Conservation (phyloP, 2,888 invertebrate genomes). For the Euclidia mi region DNA sequence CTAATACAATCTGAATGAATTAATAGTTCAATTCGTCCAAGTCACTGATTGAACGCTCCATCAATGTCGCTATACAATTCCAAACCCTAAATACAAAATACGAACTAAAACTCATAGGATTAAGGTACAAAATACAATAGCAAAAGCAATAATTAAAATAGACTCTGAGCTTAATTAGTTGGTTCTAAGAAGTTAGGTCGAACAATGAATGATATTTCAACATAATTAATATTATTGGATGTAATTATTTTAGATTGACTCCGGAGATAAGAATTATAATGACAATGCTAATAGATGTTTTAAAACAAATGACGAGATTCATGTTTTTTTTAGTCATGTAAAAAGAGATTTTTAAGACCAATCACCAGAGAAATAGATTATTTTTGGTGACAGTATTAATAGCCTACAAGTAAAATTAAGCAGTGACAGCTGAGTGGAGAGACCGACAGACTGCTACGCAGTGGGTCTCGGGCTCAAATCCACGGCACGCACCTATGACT, state of each 20-base stretch:
- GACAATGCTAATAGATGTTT: too few relatives aligned
- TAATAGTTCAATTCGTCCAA: slow-evolving; percentile 65
- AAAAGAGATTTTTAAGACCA: too few relatives aligned
- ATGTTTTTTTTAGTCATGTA: too few relatives aligned
- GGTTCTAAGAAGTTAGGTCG: slow-evolving; percentile 37
- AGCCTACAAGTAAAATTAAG: too few relatives aligned
- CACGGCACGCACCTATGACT: too few relatives aligned
- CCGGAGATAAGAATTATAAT: too few relatives aligned
- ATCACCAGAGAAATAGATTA: too few relatives aligned
- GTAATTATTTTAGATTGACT: slow-evolving; percentile 13
- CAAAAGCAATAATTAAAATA: slow-evolving; percentile 36
- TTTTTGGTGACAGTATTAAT: too few relatives aligned
- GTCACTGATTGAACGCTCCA: slow-evolving; percentile 65
- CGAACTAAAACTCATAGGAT: background rate
- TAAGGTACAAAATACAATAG: slow-evolving; percentile 15
- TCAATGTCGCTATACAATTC: slow-evolving; percentile 59
- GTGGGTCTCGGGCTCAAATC: too few relatives aligned
- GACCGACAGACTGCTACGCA: too few relatives aligned
- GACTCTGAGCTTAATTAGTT: slow-evolving; percentile 50
- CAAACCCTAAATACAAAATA: slow-evolving; percentile 11
- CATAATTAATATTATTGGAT: slow-evolving; percentile 16
- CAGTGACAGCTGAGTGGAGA: too few relatives aligned
- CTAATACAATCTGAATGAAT: slow-evolving; percentile 65
- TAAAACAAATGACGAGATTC: too few relatives aligned
- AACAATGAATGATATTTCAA: slow-evolving; percentile 37